These are phyloP conservation scores for Sebastes itinus DNA, from an alignment of 2,797 vertebrate species.

Conservation along the genomic window DNA sequence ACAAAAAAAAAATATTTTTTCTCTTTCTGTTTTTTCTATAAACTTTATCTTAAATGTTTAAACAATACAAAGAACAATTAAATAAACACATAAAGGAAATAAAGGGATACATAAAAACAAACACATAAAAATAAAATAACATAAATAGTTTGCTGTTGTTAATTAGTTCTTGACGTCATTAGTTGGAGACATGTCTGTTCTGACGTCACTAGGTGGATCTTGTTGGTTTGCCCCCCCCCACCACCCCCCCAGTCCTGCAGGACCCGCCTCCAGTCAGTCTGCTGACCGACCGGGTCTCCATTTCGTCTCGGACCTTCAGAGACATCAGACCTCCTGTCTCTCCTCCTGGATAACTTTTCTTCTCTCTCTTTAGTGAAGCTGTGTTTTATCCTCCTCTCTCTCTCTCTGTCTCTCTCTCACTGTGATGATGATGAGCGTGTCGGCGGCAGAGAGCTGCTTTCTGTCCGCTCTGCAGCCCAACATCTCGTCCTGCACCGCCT, in stretches of 20 bases:
- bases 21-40: too few relatives aligned
- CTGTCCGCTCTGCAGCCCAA: slow-evolving; percentile 92
- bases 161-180: neutral
- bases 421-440: slow-evolving; percentile 57
- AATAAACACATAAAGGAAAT: too few relatives aligned
- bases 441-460: slow-evolving; percentile 80
- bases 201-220: too few relatives aligned
- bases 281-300: slow-evolving; percentile 17
- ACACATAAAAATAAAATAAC: too few relatives aligned
- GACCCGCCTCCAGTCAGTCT: slow-evolving; percentile 40
- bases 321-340: neutral
- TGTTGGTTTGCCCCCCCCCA: too few relatives aligned
- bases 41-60: too few relatives aligned
- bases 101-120: too few relatives aligned
- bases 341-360: neutral
- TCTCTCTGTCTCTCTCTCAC: neutral
- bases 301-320: slow-evolving; percentile 20
- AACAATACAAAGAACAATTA: too few relatives aligned
- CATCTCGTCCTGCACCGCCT: slow-evolving; percentile 86
- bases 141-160: neutral
- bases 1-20: accelerated
- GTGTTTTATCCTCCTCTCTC: neutral
- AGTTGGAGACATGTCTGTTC: neutral
- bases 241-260: neutral
- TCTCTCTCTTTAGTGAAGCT: neutral